Base-by-base conservation (phyloP, 2,113 vertebrate species). In the Sialia sialis region DNA sequence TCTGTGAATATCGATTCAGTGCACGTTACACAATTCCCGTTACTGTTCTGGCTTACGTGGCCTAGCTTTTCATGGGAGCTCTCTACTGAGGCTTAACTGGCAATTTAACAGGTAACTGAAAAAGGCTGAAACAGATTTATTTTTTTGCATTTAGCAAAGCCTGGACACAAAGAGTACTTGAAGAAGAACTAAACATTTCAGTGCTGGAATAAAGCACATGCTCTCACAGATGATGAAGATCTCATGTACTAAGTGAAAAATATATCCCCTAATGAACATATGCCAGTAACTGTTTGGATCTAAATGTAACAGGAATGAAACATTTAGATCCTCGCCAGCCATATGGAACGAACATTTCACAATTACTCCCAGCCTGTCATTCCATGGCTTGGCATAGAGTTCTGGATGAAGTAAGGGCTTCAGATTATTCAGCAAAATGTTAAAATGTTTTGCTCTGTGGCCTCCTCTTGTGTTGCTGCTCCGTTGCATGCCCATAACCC, bases 381-480 rank as follows among this genome's bases (percentile, higher is more conserved):
- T 87, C 54, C 58, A 78, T 84, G 62, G 54, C 52, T 59, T 96
- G 95, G 74, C 89, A 69, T 7, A 64, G 16, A 87, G 39, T 46
- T 54, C 38, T 79, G 58, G 44, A 60, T 91, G 77, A 94, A 95
- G 60, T 54, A 91, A 94, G 41, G 72, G 34, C 30, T 89, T 62
- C 49, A 87, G 84, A 89, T 93, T 96, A 95, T 95, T 95, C 93
- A 95, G 93, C 84, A 95, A 94, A 94, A 94, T 4, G 1, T 81
- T 89, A 82, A 72, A 63, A 79, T 51, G 10, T 62, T 92, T 87
- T 84, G 89, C 62, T 92, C 81, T 84, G 78, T 29, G 43, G 52
- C 69, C 67, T 92, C 49, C 66, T 87, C 77, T 89, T 38, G 29
- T 58, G 51, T 52, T 75, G 73, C 70, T 77, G 44, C 69, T 93